Percentiles rank a stretch among this genome's conserved stretches.
Conservation (phyloP, 2,113 vertebrate species). For the Sciurus niger region DNA sequence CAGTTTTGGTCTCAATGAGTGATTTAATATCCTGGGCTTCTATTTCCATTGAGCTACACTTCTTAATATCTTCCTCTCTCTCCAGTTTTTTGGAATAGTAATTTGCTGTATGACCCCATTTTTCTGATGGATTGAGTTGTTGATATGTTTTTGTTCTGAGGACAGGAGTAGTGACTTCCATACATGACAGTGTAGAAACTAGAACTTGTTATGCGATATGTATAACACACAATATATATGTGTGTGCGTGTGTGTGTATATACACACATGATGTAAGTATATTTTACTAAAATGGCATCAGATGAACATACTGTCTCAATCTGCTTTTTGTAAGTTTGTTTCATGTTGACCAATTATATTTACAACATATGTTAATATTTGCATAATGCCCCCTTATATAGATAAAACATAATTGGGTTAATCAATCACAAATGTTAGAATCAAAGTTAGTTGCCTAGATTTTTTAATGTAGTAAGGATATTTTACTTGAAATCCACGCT, state of each 20-base stretch:
- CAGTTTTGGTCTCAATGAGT: background rate
- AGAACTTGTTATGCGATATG: background rate
- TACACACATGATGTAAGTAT: background rate
- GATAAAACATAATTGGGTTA: background rate
- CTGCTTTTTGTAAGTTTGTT: constrained; percentile 15
- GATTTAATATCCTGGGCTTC: accelerated
- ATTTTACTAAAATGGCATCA: background rate
- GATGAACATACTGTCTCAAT: background rate
- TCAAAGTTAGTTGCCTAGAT: background rate
- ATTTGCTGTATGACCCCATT: background rate
- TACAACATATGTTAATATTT: background rate
- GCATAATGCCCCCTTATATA: background rate
- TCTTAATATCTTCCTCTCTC: background rate
- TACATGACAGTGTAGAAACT: background rate
- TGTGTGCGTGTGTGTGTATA: no score
- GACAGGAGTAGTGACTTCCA: background rate
- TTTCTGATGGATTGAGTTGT: background rate
- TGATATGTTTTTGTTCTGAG: background rate
- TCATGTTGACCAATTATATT: background rate
- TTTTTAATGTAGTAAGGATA: background rate
- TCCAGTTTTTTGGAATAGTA: background rate
- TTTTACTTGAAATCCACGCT: no score
- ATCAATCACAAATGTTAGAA: background rate
- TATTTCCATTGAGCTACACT: background rate
- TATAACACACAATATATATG: background rate